Percentiles rank a stretch among this genome's conserved stretches.
Conservation (phyloP, 1,140 invertebrate genomes). For the Aphelenchoides fujianensis region DNA sequence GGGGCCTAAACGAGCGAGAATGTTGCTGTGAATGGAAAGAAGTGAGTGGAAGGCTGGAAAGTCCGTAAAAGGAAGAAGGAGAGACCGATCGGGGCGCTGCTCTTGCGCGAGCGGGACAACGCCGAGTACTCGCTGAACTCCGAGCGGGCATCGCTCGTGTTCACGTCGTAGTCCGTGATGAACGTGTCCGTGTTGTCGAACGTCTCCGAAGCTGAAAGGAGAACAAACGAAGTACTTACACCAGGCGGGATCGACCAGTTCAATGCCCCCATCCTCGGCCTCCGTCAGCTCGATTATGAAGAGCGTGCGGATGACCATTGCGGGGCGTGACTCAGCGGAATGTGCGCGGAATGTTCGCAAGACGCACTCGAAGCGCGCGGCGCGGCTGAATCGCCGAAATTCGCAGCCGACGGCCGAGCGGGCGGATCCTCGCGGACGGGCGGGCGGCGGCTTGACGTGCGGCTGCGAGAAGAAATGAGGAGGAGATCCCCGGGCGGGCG, state of each 20-base stretch:
- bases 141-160: conserved; percentile 43
- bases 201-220: conserved; percentile 39
- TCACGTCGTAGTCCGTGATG: conserved; percentile 37
- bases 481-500: too few species aligned
- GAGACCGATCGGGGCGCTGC: conserved; percentile 37
- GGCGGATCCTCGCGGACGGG: neutral
- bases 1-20: conserved; percentile 50
- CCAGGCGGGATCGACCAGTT: conserved; percentile 61
- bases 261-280: conserved; percentile 60
- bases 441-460: neutral
- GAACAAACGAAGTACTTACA: conserved; percentile 51
- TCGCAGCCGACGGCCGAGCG: neutral
- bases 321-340: neutral
- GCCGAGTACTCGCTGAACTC: conserved; percentile 59
- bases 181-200: conserved; percentile 34
- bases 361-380: neutral
- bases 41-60: neutral
- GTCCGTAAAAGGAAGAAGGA: conserved; percentile 4
- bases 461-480: neutral
- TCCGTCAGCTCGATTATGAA: conserved; percentile 60
- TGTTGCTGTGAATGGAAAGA: neutral
- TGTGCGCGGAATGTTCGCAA: neutral
- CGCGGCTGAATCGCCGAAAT: neutral
- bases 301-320: conserved; percentile 55
- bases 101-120: conserved; percentile 49